A percentile compares a stretch with the other conserved stretches of the same genome.
phyloP scores from a whole-genome alignment of 2,797 vertebrate species.

The Glossophaga mutica region DNA sequence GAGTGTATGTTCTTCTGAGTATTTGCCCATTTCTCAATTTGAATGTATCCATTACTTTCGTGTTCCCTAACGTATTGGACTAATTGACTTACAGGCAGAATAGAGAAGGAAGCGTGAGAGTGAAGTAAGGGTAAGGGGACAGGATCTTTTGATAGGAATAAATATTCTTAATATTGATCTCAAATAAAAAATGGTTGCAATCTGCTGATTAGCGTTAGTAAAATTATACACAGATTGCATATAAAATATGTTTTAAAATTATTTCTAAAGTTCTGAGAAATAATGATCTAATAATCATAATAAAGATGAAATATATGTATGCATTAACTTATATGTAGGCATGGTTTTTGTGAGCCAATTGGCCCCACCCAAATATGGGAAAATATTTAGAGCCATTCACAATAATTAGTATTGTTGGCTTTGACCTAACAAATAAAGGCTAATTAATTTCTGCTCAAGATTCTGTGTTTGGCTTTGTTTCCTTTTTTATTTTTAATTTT shows the following conservation, averaged over 20 bases:
- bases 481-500: background rate
- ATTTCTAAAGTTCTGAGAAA: background rate
- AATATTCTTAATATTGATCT: background rate
- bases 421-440: background rate
- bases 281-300: background rate
- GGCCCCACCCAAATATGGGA: background rate
- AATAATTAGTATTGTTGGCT: slow-evolving; percentile 20
- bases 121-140: background rate
- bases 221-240: background rate
- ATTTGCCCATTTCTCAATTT: background rate
- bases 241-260: background rate
- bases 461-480: background rate
- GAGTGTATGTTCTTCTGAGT: background rate
- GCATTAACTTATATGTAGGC: background rate
- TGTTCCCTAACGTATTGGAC: background rate
- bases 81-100: background rate
- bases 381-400: background rate
- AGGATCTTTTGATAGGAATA: background rate
- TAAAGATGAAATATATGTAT: background rate
- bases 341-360: background rate
- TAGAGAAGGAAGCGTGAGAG: background rate
- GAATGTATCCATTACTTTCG: background rate
- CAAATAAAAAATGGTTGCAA: background rate
- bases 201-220: background rate
- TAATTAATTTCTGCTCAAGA: background rate